These are phyloP conservation scores for Onychostruthus taczanowskii DNA, from an alignment of 2,113 vertebrate species.

Conservation along the genomic window DNA sequence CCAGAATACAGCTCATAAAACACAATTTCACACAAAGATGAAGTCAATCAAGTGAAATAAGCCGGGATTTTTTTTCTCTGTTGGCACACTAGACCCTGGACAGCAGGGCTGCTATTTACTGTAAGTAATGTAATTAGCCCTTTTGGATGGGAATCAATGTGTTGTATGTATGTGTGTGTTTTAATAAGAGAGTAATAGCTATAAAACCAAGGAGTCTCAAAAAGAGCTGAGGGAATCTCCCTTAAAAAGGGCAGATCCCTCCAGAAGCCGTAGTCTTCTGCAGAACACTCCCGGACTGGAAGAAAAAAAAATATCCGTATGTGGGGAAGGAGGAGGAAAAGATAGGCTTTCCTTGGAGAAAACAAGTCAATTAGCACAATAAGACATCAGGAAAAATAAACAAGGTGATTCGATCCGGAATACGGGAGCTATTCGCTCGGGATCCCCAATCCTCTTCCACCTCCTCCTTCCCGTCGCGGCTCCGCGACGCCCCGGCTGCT, in stretches of 20 bases:
- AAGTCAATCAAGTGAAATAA: constrained; percentile 79
- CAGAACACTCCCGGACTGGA: background rate
- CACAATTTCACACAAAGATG: constrained; percentile 75
- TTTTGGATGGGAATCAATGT: constrained; percentile 71
- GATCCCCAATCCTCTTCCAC: background rate
- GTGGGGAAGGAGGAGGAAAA: background rate
- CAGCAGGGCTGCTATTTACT: constrained; percentile 79
- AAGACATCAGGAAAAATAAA: constrained; percentile 19
- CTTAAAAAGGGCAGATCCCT: constrained; percentile 11
- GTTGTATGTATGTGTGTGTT: constrained; percentile 41
- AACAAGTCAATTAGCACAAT: constrained; percentile 34
- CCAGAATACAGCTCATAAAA: constrained; percentile 75
- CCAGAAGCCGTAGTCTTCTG: background rate
- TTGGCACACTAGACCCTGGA: constrained; percentile 68
- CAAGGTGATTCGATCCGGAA: background rate
- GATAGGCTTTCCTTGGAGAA: constrained; percentile 4
- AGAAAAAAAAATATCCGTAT: too few species aligned
- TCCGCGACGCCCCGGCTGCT: background rate
- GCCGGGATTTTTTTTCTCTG: constrained; percentile 45
- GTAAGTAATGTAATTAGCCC: constrained; percentile 81
- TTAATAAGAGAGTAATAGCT: constrained; percentile 46
- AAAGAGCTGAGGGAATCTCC: constrained; percentile 30
- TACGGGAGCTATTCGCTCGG: background rate
- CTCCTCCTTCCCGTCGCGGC: background rate
- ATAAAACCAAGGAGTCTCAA: constrained; percentile 2